phyloP scores from a whole-genome alignment of 2,888 invertebrate species.

The Patella caerulea region DNA sequence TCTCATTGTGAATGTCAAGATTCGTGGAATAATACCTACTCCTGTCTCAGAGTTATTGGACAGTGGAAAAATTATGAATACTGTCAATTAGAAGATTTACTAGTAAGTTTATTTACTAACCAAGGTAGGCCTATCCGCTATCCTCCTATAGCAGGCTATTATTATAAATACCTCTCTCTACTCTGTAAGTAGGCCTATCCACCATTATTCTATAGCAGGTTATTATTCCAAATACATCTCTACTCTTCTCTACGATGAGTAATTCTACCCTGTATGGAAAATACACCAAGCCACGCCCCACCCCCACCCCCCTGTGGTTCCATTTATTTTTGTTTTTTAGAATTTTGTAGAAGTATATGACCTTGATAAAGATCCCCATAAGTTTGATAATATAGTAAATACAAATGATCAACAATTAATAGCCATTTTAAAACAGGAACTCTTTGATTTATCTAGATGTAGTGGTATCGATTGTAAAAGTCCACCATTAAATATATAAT shows the following conservation, averaged over 20 bases:
- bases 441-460: background rate
- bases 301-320: too few relatives aligned
- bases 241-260: too few relatives aligned
- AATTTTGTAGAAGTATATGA: conserved; percentile 41
- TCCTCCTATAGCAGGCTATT: too few relatives aligned
- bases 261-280: too few relatives aligned
- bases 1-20: conserved; percentile 41
- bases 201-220: too few relatives aligned
- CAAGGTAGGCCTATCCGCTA: too few relatives aligned
- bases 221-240: too few relatives aligned
- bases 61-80: conserved; percentile 34
- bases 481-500: background rate
- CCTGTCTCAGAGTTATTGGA: conserved; percentile 34
- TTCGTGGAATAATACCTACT: conserved; percentile 41
- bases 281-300: too few relatives aligned
- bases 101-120: conserved; percentile 20
- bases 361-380: conserved; percentile 33
- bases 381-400: conserved; percentile 34
- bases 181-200: too few relatives aligned
- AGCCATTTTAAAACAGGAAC: background rate
- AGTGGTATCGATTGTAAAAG: background rate
- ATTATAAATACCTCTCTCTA: too few relatives aligned
- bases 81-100: conserved; percentile 33
- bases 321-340: conserved; percentile 15
- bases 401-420: conserved; percentile 6